phyloP scores from a whole-genome alignment of 2,797 vertebrate genomes.

The Typhlichthys eigenmanni region DNA sequence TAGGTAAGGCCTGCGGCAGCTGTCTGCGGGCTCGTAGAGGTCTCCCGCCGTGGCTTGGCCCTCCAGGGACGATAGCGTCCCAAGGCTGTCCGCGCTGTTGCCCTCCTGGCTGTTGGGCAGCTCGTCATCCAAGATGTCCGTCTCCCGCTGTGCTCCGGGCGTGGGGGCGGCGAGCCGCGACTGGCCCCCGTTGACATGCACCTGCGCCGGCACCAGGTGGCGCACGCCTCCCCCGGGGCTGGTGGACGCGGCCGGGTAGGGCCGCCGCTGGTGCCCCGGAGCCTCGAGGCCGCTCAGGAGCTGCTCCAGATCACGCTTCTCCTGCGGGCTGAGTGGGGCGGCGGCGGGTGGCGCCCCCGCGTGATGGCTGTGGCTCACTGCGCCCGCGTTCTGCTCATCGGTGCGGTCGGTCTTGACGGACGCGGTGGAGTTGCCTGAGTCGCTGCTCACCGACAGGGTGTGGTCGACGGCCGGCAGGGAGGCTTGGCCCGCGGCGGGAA shows the following conservation, averaged over 20 bases:
- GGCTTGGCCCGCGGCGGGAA: constrained; percentile 68
- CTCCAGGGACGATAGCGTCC: constrained; percentile 92
- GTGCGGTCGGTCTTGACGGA: constrained; percentile 95
- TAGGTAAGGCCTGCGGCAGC: constrained; percentile 68
- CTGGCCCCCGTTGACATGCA: constrained; percentile 88
- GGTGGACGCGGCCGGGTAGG: constrained; percentile 69
- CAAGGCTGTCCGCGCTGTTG: constrained; percentile 91
- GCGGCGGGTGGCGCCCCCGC: constrained; percentile 52
- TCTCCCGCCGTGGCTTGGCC: constrained; percentile 78
- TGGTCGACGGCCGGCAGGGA: constrained; percentile 78
- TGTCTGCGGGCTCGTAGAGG: constrained; percentile 57
- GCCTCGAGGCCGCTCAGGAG: constrained; percentile 87
- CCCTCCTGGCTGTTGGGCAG: constrained; percentile 90
- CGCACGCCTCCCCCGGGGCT: constrained; percentile 78
- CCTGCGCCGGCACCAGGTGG: constrained; percentile 91
- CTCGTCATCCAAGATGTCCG: constrained; percentile 91
- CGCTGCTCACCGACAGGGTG: constrained; percentile 93
- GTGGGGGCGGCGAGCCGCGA: constrained; percentile 43
- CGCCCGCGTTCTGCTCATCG: constrained; percentile 79
- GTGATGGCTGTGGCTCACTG: constrained; percentile 55
- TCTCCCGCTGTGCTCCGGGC: constrained; percentile 84
- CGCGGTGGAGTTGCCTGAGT: constrained; percentile 95
- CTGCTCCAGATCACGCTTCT: constrained; percentile 89
- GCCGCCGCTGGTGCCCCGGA: constrained; percentile 71
- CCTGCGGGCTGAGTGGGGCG: constrained; percentile 79